Percentiles rank a stretch among this genome's conserved stretches.
Conservation (phyloP, 1,140 invertebrate genomes). For the Rhopalosiphum padi region DNA sequence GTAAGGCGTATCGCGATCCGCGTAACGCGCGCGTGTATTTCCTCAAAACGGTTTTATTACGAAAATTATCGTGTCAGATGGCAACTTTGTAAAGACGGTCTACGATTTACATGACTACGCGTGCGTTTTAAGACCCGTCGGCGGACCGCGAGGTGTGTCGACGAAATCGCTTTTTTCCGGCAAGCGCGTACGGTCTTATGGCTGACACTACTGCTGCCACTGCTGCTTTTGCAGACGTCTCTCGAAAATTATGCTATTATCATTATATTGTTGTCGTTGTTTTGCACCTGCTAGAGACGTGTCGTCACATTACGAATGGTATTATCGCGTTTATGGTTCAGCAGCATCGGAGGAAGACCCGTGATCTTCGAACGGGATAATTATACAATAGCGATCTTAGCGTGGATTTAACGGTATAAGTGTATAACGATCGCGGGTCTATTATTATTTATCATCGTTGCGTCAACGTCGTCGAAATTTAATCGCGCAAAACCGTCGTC, state of each 20-base stretch:
- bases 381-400: background rate
- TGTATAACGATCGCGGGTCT: background rate
- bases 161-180: background rate
- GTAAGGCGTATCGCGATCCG: background rate
- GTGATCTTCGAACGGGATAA: background rate
- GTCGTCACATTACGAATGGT: constrained; percentile 8
- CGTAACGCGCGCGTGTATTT: background rate
- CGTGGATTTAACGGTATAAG: constrained; percentile 1
- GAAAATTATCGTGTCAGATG: background rate
- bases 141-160: background rate
- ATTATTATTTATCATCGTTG: background rate
- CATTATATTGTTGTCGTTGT: background rate
- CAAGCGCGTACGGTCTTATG: background rate
- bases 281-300: background rate
- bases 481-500: background rate
- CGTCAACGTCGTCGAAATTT: background rate
- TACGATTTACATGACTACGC: background rate
- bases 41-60: background rate
- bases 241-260: background rate
- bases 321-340: constrained; percentile 8
- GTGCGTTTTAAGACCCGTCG: background rate
- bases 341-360: background rate
- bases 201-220: too few relatives aligned
- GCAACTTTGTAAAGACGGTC: background rate
- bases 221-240: background rate